Base-by-base conservation (phyloP, 2,888 invertebrate genomes). In the Hydroisotoma schaefferi region DNA sequence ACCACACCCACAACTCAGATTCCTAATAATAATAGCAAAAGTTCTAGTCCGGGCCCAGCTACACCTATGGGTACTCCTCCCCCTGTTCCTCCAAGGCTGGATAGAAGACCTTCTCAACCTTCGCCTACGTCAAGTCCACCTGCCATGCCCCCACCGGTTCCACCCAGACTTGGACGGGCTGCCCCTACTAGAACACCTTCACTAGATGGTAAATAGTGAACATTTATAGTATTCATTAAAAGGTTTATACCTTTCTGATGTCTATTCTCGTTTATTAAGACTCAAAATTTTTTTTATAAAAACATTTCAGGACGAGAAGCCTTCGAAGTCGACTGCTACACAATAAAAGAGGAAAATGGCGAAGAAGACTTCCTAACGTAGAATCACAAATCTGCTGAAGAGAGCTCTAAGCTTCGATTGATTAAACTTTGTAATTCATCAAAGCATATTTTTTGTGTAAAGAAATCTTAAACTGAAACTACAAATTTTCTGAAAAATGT, bases 311-410 rank as follows among this genome's bases (percentile, higher is more conserved):
- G 70, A 20, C 65, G 70, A 18, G 72, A 72, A 67, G 69, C 70
- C 2, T 72, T 72, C 48, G 72, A 72, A 61, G 72, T 72, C 15
- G 72, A 72, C 67, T 72, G 72, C 46, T 72, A 72, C 53, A 72
- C 72, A 55, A 72, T 72, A 6, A 72, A 70, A 43, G 72, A 72
- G 40, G 72, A 72, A 57, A 72, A 72, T 54, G 72, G 70, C 1
- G 72, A 72, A 56, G 72, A 72, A 65, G 70, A 72, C 55, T 72
- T 68, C 55, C 46, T 72, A 25, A 72, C 72, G 27, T 72, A 40
- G 40, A 20, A 40, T n/a, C n/a, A n/a, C n/a, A n/a, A n/a, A n/a
- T n/a, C n/a, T n/a, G n/a, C n/a, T n/a, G n/a, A n/a, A n/a, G n/a
- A n/a, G n/a, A n/a, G n/a, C n/a, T n/a, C n/a, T n/a, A n/a, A n/a